Evolutionary conservation across 2,113 vertebrate genomes (phyloP).

Genomic region (Oreochromis niloticus): DNA sequence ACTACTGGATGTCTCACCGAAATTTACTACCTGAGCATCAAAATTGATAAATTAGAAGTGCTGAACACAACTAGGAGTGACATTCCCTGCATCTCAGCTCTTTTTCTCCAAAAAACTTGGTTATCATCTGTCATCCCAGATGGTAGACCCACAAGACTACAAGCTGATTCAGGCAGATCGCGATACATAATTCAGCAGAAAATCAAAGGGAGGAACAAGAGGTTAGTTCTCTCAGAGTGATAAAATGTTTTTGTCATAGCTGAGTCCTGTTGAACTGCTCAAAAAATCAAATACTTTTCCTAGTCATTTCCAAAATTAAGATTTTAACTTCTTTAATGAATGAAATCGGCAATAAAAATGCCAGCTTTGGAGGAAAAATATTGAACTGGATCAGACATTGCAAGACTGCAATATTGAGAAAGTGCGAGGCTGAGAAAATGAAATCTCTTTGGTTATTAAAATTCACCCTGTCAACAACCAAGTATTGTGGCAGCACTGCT

Average conservation of each 20-base stretch:
- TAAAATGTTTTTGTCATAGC: not conserved
- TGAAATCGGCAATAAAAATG: not conserved
- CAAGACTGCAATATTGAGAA: not conserved
- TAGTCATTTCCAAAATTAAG: not conserved
- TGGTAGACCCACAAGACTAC: constrained; percentile 57
- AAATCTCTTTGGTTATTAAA: not conserved
- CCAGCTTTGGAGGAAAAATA: not conserved
- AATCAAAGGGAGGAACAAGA: constrained; percentile 33
- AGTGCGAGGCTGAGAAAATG: not conserved
- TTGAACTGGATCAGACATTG: not conserved
- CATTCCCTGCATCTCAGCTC: constrained; percentile 45
- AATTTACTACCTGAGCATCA: constrained; percentile 26
- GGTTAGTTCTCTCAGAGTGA: not conserved
- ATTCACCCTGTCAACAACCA: not conserved
- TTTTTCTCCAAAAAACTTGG: constrained; percentile 42
- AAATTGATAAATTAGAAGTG: constrained; percentile 42
- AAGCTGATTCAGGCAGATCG: constrained; percentile 51
- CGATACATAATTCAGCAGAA: constrained; percentile 50
- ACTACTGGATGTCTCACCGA: not conserved
- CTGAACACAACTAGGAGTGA: constrained; percentile 44
- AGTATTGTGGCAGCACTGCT: not conserved
- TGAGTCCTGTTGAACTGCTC: not conserved
- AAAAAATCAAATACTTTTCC: not conserved
- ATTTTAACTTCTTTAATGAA: not conserved
- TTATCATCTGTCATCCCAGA: constrained; percentile 65